Evolutionary conservation across 2,797 vertebrate genomes (phyloP), one percentile per base, ranked within the genome.

Genomic region (Melopsittacus undulatus): DNA sequence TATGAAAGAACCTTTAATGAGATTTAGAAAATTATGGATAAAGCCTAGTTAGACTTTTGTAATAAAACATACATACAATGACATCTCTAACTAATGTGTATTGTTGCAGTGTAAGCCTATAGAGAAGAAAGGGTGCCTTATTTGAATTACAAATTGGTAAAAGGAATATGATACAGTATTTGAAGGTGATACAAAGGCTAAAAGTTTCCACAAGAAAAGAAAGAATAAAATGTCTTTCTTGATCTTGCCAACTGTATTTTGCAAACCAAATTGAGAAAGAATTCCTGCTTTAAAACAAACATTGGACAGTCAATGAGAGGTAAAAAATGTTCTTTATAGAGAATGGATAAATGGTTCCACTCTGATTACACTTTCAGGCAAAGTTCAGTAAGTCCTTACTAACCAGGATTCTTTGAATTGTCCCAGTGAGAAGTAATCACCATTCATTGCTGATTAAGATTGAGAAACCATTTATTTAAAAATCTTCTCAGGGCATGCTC

Each of bases 1-100:
- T 96, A 97, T 94, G 86, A 94, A 97, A 95, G 90, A 86, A 80
- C 91, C 72, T 89, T 94, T 97, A 97, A 98, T 97, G 96, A 98
- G 96, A 97, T 96, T 96, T 97, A 95, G 88, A 85, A 95, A 97
- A 97, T 96, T 96, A 95, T 79, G 89, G 90, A 67, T 94, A 94
- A 94, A 94, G 91, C 68, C 51, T 83, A 46, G 59, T 94, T 96
- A 94, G 89, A 94, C 94, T 95, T 97, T 90, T 75, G 40, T 96
- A 94, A 95, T 96, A 95, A 96, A 97, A 93, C 86, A 54, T 67
- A 73, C 48, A n/a, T 57, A n/a, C n/a, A n/a, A n/a, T 19, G 48
- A 87, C 92, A 83, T 88, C 66, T 77, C 92, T 69, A 89, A 90
- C 85, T 89, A 92, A 92, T 40, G 77, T 59, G 78, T 74, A 93